phyloP scores from a whole-genome alignment of 64 coral and sea anemone genomes.

The Orbicella faveolata region DNA sequence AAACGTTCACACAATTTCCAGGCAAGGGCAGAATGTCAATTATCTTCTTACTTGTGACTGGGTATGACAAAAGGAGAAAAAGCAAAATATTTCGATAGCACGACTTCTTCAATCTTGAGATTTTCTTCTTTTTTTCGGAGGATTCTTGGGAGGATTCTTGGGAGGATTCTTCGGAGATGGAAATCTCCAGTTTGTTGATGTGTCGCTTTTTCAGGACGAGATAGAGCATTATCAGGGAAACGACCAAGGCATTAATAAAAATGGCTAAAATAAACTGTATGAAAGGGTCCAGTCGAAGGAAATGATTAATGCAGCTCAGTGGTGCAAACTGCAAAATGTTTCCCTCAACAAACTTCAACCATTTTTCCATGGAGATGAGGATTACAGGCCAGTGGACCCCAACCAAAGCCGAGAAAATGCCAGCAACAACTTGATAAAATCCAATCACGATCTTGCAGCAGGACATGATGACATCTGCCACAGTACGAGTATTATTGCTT shows the following conservation, averaged over 20 bases:
- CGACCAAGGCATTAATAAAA: constrained; percentile 35
- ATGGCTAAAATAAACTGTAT: constrained; percentile 56
- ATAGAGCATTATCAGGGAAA: constrained; percentile 44
- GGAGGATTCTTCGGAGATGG: background rate
- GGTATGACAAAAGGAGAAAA: constrained; percentile 38
- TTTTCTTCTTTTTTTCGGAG: background rate
- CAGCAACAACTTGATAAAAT: constrained; percentile 83
- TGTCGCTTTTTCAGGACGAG: constrained; percentile 9
- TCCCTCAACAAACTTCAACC: constrained; percentile 53
- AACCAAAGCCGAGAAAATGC: constrained; percentile 64
- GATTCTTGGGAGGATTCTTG: too few species aligned
- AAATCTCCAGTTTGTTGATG: constrained; percentile 22
- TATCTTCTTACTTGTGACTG: constrained; percentile 47
- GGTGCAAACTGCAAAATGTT: constrained; percentile 78
- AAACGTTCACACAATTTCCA: constrained; percentile 5
- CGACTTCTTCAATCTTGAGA: constrained; percentile 41
- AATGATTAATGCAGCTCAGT: constrained; percentile 46
- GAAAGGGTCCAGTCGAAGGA: constrained; percentile 45
- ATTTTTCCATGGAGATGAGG: constrained; percentile 64
- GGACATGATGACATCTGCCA: constrained; percentile 77
- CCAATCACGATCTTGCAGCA: constrained; percentile 83
- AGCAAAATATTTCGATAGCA: constrained; percentile 45
- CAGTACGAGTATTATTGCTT: constrained; percentile 54
- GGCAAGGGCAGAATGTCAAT: constrained; percentile 37
- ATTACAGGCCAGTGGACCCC: constrained; percentile 66